Conservation (phyloP, 2,113 vertebrate genomes). For the Plectropomus leopardus region DNA sequence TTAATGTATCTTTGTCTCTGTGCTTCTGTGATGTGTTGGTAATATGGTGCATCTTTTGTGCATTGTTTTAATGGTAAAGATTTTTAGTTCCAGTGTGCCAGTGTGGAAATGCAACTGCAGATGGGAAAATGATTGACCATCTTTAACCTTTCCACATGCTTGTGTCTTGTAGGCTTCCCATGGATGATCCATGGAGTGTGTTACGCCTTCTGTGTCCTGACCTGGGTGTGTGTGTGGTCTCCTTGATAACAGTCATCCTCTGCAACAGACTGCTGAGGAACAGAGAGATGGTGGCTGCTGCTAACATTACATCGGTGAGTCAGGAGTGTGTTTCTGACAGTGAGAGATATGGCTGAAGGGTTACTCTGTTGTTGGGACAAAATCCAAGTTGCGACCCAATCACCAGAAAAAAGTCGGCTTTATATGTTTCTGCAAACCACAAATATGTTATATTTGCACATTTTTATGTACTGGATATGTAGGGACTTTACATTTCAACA, state of each 20-base stretch:
- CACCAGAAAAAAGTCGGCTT: no score
- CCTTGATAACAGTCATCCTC: conserved; percentile 87
- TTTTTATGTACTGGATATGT: no score
- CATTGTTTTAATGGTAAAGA: no score
- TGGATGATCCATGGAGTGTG: conserved; percentile 86
- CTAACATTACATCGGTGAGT: conserved; percentile 86
- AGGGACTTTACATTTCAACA: no score
- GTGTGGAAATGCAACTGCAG: neutral
- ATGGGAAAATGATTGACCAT: conserved; percentile 7
- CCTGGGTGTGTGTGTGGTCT: conserved; percentile 88
- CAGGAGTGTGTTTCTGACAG: conserved; percentile 12
- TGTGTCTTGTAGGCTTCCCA: conserved; percentile 85
- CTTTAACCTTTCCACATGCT: neutral
- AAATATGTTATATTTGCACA: no score
- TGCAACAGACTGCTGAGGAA: conserved; percentile 83
- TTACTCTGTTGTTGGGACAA: neutral
- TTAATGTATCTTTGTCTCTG: no score
- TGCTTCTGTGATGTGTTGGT: no score
- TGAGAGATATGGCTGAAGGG: neutral
- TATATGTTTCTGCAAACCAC: no score
- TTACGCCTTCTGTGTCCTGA: conserved; percentile 91
- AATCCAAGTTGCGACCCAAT: neutral
- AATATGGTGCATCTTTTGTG: no score
- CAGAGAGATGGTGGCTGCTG: conserved; percentile 62
- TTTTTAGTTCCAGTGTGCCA: no score